Percentiles rank a stretch among this genome's conserved stretches.
Conservation (phyloP, 2,797 vertebrate species). For the Schizopygopsis malacanthus region DNA sequence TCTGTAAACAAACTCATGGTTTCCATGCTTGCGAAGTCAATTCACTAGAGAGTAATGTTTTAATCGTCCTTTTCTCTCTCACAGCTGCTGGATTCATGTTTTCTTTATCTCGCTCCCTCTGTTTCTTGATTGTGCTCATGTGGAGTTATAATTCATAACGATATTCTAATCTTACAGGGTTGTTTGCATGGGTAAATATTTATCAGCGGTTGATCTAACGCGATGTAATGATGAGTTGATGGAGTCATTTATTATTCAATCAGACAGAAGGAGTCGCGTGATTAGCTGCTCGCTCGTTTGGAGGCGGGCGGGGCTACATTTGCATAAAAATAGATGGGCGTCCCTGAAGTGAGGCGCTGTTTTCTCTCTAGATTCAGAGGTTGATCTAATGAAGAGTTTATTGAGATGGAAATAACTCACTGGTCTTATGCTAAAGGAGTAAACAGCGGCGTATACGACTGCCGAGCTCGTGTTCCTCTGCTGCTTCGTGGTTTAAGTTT, state of each 20-base stretch:
- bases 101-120: constrained; percentile 26
- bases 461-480: background rate
- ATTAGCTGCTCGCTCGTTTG: constrained; percentile 70
- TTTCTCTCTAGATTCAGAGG: constrained; percentile 50
- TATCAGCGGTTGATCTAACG: constrained; percentile 79
- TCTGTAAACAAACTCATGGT: background rate
- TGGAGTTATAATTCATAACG: constrained; percentile 74
- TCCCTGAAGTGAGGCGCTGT: constrained; percentile 57
- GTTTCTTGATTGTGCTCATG: constrained; percentile 68
- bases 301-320: constrained; percentile 62
- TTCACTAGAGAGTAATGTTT: constrained; percentile 67
- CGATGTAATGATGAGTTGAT: constrained; percentile 82
- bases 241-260: constrained; percentile 85
- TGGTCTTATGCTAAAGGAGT: constrained; percentile 57
- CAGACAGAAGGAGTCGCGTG: constrained; percentile 72
- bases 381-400: constrained; percentile 63
- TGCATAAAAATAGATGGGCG: constrained; percentile 74
- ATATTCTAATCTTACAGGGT: constrained; percentile 79
- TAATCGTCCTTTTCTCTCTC: constrained; percentile 24
- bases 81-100: constrained; percentile 27
- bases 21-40: constrained; percentile 50
- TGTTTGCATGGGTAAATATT: constrained; percentile 86
- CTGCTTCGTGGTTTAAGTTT: background rate
- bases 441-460: background rate
- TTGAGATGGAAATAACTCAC: constrained; percentile 53